A percentile compares a stretch with the other conserved stretches of the same genome.
Evolutionary conservation across 1,140 invertebrate species (phyloP).

Genomic region (Drosophila trapezifrons): DNA sequence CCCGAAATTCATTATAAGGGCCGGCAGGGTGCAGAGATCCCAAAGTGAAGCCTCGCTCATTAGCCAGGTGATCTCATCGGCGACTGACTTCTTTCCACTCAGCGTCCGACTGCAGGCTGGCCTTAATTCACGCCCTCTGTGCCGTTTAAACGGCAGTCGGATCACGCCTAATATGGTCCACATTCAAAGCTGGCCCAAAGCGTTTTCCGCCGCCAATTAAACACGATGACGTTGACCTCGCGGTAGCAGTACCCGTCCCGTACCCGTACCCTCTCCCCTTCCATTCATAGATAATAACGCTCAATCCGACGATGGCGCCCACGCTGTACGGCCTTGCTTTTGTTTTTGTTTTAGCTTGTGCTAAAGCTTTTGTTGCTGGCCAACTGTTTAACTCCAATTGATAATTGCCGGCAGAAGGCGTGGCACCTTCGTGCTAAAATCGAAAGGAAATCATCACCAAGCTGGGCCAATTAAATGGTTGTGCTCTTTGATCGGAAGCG

Average conservation of each 20-base stretch:
- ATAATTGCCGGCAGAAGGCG: constrained; percentile 41
- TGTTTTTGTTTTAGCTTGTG: neutral
- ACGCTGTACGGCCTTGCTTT: constrained; percentile 37
- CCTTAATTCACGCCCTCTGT: constrained; percentile 77
- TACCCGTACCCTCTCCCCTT: neutral
- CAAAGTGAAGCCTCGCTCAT: constrained; percentile 18
- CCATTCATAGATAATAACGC: constrained; percentile 30
- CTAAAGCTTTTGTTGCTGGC: constrained; percentile 10
- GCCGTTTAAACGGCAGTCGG: constrained; percentile 53
- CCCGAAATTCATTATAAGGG: constrained; percentile 10
- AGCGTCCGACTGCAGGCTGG: constrained; percentile 49
- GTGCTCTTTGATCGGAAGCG: constrained; percentile 15
- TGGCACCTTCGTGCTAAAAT: constrained; percentile 28
- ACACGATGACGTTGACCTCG: constrained; percentile 71
- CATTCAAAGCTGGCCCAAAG: constrained; percentile 42
- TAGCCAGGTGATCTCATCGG: constrained; percentile 36
- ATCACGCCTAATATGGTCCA: constrained; percentile 66
- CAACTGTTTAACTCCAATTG: constrained; percentile 39
- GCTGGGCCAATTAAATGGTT: constrained; percentile 7
- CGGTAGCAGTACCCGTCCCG: constrained; percentile 12
- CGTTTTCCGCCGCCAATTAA: constrained; percentile 53
- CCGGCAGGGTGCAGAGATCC: constrained; percentile 2
- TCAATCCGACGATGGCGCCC: constrained; percentile 18
- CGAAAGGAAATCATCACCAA: constrained; percentile 30
- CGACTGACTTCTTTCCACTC: constrained; percentile 26